Base-by-base conservation (phyloP, 2,888 invertebrate species). In the Pristionchus entomophagus region DNA sequence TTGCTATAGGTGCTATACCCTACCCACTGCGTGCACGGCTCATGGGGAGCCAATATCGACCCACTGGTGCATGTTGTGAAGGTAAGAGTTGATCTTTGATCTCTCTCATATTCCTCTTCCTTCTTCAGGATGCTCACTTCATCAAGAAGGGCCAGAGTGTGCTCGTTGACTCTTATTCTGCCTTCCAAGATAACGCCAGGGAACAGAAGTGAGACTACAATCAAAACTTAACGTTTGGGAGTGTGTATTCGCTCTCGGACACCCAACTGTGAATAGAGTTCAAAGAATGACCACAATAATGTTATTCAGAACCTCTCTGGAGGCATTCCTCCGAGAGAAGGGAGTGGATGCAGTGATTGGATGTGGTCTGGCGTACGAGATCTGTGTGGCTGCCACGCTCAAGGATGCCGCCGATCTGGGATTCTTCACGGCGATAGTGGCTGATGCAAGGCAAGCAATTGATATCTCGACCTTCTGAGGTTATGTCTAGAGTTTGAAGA, bases 141-240 rank as follows among this genome's bases (percentile, higher is more conserved):
- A 80, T 45, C 6, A 19, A 93, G 86, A 95, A 95, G 89, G 98
- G 98, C 62, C 97, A 96, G 0, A 96, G 97, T 94, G 96, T 98
- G 0, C 97, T 97, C 90, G 96, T 98, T 86, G 99, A 99, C 94
- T 97, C 97, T 1, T 99, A 99, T 94, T 98, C 98, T 0, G 98
- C 97, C 77, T 99, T 99, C 95, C 97, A 97, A 97, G 98, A 99
- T 95, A 99, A 99, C 94, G 96, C 97, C 94, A 97, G 97, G 94
- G 95, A 96, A 87, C 89, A 88, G 49, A 91, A 89, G 91, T 91
- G 29, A 17, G 73, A 65, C 6, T 19, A 29, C 35, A 14, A 26
- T 14, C 59, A 59, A 59, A 26, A 26, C 8, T n/a, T n/a, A n/a
- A 26, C 26, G 4, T 19, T 0, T 59, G 8, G 5, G 29, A 8